These are phyloP conservation scores for Drosophila mimetica DNA, from an alignment of 2,888 invertebrate genomes.

Conservation along the genomic window DNA sequence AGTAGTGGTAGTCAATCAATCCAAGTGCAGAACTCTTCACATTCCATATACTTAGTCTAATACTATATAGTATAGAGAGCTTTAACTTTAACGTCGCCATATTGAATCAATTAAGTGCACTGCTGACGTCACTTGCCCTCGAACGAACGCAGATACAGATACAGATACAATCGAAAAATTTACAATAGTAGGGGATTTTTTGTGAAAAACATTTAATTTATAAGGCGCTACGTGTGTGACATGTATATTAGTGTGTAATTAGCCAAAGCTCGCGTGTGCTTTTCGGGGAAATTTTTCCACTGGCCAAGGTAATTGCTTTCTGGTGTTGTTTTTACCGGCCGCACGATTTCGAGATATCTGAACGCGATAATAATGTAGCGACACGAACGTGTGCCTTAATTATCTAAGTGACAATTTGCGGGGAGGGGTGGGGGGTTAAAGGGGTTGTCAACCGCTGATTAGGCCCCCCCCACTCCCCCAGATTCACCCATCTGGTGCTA, in stretches of 20 bases:
- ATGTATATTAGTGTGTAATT: constrained; percentile 38
- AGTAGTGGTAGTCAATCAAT: constrained; percentile 37
- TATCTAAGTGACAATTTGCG: constrained; percentile 53
- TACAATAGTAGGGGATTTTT: constrained; percentile 33
- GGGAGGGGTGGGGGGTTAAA: background rate
- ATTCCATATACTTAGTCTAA: constrained; percentile 5
- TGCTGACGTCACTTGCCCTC: constrained; percentile 34
- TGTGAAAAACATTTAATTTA: constrained; percentile 18
- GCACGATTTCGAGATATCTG: constrained; percentile 52
- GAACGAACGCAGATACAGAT: constrained; percentile 5
- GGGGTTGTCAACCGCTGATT: constrained; percentile 63
- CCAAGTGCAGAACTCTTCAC: background rate
- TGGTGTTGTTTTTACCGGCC: constrained; percentile 42
- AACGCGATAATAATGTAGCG: constrained; percentile 45
- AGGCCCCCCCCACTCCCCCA: constrained; percentile 21
- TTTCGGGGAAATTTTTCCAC: constrained; percentile 61
- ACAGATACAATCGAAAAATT: background rate
- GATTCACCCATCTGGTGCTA: background rate
- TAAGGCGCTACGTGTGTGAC: constrained; percentile 24
- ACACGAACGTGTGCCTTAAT: constrained; percentile 29
- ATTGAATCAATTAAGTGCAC: constrained; percentile 39
- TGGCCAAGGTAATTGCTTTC: constrained; percentile 58
- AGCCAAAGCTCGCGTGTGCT: constrained; percentile 42
- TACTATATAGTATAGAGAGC: constrained; percentile 7
- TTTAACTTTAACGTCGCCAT: constrained; percentile 37